Evolutionary conservation across 1,140 invertebrate species (phyloP).

Genomic region (Forficula auricularia): DNA sequence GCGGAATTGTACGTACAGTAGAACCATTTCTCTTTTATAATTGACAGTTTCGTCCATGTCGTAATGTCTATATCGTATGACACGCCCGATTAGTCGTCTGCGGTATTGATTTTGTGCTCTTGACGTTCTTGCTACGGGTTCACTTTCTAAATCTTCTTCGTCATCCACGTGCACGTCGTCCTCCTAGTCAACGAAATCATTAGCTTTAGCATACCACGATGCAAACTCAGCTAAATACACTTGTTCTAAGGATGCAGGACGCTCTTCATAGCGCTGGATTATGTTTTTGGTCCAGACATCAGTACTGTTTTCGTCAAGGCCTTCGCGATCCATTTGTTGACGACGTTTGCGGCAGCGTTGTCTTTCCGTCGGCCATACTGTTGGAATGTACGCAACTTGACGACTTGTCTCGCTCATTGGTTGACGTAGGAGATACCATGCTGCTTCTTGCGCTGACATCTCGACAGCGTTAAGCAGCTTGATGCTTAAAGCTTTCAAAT

Average conservation of each 20-base stretch:
- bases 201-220: conserved; percentile 19
- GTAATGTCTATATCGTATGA: too few species aligned
- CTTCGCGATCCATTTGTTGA: conserved; percentile 7
- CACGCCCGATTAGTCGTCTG: too few species aligned
- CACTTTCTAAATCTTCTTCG: too few species aligned
- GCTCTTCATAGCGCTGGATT: conserved; percentile 11
- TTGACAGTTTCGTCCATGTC: too few species aligned
- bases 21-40: too few species aligned
- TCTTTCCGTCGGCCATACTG: conserved; percentile 5
- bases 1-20: too few species aligned
- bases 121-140: too few species aligned
- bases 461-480: conserved; percentile 24
- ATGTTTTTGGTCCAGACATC: conserved; percentile 20
- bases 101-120: too few species aligned
- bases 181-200: conserved; percentile 21
- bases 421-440: conserved; percentile 23
- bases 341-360: conserved; percentile 5
- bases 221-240: conserved; percentile 23
- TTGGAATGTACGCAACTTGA: conserved; percentile 18
- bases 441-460: conserved; percentile 26
- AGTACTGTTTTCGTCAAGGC: conserved; percentile 11
- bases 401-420: conserved; percentile 15
- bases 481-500: conserved; percentile 20
- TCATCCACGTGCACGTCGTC: conserved; percentile 17
- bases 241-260: conserved; percentile 18